Evolutionary conservation across 2,113 vertebrate species (phyloP).

Genomic region (Thamnophis sirtalis): DNA sequence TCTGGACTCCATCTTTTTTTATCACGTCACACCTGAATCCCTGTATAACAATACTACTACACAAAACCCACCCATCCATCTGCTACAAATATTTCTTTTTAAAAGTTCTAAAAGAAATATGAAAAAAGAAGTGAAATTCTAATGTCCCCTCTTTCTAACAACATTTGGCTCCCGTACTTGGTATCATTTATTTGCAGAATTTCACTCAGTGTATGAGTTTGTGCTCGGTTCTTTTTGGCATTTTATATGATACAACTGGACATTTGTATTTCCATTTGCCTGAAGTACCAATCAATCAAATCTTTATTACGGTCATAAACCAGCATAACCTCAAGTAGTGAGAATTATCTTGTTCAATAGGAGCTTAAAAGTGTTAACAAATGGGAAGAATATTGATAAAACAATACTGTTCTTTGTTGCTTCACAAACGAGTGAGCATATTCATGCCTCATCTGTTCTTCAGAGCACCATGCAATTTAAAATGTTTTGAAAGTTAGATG

Average conservation of each 20-base stretch:
- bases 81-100: neutral
- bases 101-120: neutral
- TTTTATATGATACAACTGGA: slow-evolving; percentile 10
- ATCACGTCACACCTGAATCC: neutral
- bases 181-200: neutral
- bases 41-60: neutral
- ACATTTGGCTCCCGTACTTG: neutral
- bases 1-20: neutral
- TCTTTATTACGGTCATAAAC: neutral
- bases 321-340: neutral
- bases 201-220: neutral
- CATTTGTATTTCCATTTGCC: neutral
- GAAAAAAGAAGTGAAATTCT: neutral
- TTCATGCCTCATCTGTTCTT: slow-evolving; percentile 32
- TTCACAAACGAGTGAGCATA: slow-evolving; percentile 32
- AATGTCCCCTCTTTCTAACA: neutral
- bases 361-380: slow-evolving; percentile 37
- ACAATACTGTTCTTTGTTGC: slow-evolving; percentile 35
- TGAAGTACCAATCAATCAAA: slow-evolving; percentile 13
- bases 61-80: neutral
- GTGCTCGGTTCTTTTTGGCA: neutral
- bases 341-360: slow-evolving; percentile 30
- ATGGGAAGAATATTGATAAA: slow-evolving; percentile 41
- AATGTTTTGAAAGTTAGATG: slow-evolving; percentile 37
- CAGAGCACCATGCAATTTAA: slow-evolving; percentile 29